phyloP scores from a whole-genome alignment of 2,888 invertebrate genomes.

The Nomada goodeniana region DNA sequence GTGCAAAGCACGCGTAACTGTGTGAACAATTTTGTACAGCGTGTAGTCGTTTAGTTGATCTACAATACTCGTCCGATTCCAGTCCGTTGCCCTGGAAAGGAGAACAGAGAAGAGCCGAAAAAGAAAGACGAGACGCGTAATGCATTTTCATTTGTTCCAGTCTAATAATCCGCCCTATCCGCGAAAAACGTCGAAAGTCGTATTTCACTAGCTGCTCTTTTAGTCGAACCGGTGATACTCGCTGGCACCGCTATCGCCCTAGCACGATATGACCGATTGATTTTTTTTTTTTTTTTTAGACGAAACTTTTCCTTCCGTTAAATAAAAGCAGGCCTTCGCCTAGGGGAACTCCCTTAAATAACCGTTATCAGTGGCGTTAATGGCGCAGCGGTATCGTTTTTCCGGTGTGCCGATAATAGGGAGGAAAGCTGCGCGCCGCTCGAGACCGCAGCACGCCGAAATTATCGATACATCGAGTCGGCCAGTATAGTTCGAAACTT shows the following conservation, averaged over 20 bases:
- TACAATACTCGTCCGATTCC: constrained; percentile 5
- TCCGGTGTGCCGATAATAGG: constrained; percentile 67
- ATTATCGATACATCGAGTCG: constrained; percentile 67
- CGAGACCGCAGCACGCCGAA: constrained; percentile 51
- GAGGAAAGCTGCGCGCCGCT: constrained; percentile 51
- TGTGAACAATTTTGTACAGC: background rate
- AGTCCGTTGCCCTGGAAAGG: background rate
- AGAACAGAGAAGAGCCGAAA: background rate
- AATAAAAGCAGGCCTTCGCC: constrained; percentile 46
- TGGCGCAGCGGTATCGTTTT: constrained; percentile 69
- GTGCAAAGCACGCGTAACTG: background rate
- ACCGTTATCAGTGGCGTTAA: constrained; percentile 72
- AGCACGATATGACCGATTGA: constrained; percentile 37
- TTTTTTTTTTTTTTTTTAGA: constrained; percentile 48
- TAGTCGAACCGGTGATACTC: background rate
- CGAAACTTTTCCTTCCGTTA: constrained; percentile 57
- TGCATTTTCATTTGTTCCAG: constrained; percentile 46
- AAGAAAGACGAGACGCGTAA: constrained; percentile 5
- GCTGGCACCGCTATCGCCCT: background rate
- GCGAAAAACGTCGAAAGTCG: constrained; percentile 21
- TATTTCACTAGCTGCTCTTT: constrained; percentile 26
- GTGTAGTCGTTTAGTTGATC: constrained; percentile 28
- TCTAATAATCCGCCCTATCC: constrained; percentile 32
- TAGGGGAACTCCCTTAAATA: constrained; percentile 65
- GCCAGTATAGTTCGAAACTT: constrained; percentile 50